phyloP scores from a whole-genome alignment of 1,140 invertebrate species.

The Pararge aegeria region DNA sequence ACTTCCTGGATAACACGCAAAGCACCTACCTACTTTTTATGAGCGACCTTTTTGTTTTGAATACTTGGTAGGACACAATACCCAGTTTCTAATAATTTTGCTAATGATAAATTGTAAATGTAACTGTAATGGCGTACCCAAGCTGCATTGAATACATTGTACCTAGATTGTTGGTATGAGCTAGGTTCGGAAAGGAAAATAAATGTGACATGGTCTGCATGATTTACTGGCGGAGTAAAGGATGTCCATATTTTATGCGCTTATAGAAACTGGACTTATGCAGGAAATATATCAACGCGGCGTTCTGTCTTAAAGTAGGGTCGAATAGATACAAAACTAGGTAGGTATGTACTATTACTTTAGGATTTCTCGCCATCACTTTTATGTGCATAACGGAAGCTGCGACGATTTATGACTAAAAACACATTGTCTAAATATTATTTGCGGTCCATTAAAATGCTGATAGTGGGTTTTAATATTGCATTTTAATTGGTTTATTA shows the following conservation, averaged over 20 bases:
- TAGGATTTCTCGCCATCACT: neutral
- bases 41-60: constrained; percentile 61
- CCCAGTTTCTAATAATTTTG: constrained; percentile 60
- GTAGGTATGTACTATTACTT: neutral
- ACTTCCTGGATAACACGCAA: constrained; percentile 20
- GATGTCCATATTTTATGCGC: constrained; percentile 28
- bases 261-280: constrained; percentile 22
- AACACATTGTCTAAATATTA: neutral
- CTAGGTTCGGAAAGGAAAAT: constrained; percentile 31
- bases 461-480: constrained; percentile 5
- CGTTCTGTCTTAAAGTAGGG: constrained; percentile 1
- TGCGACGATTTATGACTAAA: neutral
- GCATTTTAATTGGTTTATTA: constrained; percentile 18
- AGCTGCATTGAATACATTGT: constrained; percentile 25
- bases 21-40: constrained; percentile 49
- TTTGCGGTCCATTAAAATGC: constrained; percentile 1
- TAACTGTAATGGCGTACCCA: constrained; percentile 21
- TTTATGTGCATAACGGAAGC: neutral
- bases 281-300: constrained; percentile 17
- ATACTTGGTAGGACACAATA: constrained; percentile 54
- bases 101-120: constrained; percentile 33
- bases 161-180: constrained; percentile 13
- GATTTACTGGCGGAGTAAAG: constrained; percentile 29
- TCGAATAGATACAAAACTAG: too few species aligned
- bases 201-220: constrained; percentile 29